phyloP scores from a whole-genome alignment of 2,888 invertebrate species.

The Drosophila aldrichi region DNA sequence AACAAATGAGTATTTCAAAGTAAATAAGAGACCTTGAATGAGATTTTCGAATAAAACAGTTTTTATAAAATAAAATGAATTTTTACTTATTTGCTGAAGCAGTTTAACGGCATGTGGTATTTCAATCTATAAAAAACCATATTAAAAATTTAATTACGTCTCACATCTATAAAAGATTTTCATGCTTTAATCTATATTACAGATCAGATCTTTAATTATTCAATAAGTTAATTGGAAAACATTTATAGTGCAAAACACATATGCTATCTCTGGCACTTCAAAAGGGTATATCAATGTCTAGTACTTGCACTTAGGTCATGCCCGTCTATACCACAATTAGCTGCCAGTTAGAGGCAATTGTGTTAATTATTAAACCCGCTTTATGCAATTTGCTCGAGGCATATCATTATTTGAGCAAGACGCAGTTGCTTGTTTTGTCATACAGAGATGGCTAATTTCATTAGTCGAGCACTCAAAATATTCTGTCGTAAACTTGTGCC shows the following conservation, averaged over 20 bases:
- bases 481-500: constrained; percentile 7
- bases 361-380: constrained; percentile 9
- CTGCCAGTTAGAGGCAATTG: neutral
- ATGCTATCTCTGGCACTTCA: neutral
- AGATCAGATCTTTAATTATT: too few species aligned
- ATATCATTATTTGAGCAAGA: neutral
- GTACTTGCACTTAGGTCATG: neutral
- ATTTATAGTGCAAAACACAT: too few species aligned
- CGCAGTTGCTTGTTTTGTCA: neutral
- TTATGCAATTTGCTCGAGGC: constrained; percentile 7
- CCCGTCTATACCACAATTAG: neutral
- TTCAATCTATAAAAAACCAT: neutral
- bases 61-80: constrained; percentile 1
- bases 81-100: neutral
- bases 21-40: constrained; percentile 24
- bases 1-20: constrained; percentile 47
- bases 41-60: constrained; percentile 30
- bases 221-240: neutral
- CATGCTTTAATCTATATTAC: neutral
- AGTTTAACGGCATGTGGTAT: neutral
- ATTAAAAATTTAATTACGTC: neutral
- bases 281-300: neutral
- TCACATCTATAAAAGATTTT: neutral
- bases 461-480: constrained; percentile 9
- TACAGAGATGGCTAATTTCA: constrained; percentile 16